Conservation (phyloP, 2,888 invertebrate species). For the Thereva unica region DNA sequence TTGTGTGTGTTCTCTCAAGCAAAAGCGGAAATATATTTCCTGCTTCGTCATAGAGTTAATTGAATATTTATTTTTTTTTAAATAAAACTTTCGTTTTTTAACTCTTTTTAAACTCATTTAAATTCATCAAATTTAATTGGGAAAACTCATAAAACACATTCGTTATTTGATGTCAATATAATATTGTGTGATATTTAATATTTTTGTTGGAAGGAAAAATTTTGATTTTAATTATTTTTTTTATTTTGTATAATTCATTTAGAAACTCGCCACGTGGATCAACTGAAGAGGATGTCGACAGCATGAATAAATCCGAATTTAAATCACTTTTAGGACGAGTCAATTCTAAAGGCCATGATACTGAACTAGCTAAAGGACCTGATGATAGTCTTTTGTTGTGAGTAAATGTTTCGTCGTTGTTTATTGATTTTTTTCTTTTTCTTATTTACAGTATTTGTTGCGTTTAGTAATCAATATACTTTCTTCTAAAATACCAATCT, state of each 20-base stretch:
- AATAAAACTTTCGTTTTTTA: constrained; percentile 23
- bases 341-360: constrained; percentile 70
- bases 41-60: neutral
- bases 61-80: constrained; percentile 1
- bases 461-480: no score
- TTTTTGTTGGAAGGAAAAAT: constrained; percentile 16
- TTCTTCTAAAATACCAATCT: no score
- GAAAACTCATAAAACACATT: constrained; percentile 31
- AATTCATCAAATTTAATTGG: constrained; percentile 30
- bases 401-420: constrained; percentile 54
- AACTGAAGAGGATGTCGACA: constrained; percentile 44
- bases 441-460: neutral
- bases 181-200: neutral
- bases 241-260: constrained; percentile 18
- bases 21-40: neutral
- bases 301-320: constrained; percentile 49
- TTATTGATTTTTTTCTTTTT: neutral
- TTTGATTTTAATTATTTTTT: constrained; percentile 2
- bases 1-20: neutral
- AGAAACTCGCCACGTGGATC: constrained; percentile 49
- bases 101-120: constrained; percentile 8
- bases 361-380: constrained; percentile 74
- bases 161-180: neutral
- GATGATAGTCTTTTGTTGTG: constrained; percentile 78
- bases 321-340: constrained; percentile 54